phyloP scores from a whole-genome alignment of 2,888 invertebrate species.

The Dolichomitus sp. region DNA sequence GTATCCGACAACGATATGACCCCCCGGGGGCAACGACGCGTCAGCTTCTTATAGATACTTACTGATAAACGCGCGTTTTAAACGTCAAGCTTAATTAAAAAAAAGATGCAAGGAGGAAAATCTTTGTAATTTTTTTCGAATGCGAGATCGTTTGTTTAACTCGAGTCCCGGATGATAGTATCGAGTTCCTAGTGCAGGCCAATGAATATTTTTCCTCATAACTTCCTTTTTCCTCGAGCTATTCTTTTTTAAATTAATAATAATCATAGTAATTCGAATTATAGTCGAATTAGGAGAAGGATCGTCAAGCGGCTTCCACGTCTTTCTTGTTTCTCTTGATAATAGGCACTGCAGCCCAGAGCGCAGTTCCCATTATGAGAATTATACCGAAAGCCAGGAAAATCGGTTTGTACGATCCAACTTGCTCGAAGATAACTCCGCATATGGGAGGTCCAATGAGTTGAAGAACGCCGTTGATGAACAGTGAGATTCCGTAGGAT shows the following conservation, averaged over 20 bases:
- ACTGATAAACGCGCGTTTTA: slow-evolving; percentile 12
- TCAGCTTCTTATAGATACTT: slow-evolving; percentile 18
- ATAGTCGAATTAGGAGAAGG: background rate
- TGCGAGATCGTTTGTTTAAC: slow-evolving; percentile 8
- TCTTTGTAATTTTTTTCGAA: background rate
- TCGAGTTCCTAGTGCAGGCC: background rate
- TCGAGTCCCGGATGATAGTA: background rate
- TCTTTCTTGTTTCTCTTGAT: slow-evolving; percentile 87
- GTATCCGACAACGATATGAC: background rate
- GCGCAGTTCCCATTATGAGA: slow-evolving; percentile 90
- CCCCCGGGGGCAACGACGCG: background rate
- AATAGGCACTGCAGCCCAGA: slow-evolving; percentile 93
- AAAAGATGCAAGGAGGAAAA: background rate
- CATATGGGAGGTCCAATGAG: slow-evolving; percentile 94
- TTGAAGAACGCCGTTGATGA: slow-evolving; percentile 94
- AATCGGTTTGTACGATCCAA: slow-evolving; percentile 90
- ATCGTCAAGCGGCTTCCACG: slow-evolving; percentile 75
- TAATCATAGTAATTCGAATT: slow-evolving; percentile 35
- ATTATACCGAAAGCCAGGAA: slow-evolving; percentile 92
- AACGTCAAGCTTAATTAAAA: slow-evolving; percentile 1
- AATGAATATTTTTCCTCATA: background rate
- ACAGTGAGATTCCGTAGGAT: slow-evolving; percentile 94
- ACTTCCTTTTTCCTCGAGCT: slow-evolving; percentile 20
- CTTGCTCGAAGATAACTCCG: slow-evolving; percentile 90
- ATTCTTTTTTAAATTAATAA: slow-evolving; percentile 12